Base-by-base conservation (phyloP, 2,113 vertebrate species). In the Reinhardtius hippoglossoides region DNA sequence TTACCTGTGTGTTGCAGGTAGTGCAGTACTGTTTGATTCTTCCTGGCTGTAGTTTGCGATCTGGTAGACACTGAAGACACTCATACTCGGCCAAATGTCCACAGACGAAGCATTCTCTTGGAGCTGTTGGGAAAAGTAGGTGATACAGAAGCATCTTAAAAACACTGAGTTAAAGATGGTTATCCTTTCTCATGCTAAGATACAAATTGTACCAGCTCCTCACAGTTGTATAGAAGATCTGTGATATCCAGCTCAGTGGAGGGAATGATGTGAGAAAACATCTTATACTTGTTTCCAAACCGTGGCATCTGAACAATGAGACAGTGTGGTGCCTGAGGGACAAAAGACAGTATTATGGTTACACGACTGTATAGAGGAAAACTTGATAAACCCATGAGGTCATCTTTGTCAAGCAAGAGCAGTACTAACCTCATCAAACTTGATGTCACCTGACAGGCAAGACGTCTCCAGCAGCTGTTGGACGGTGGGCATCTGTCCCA, bases 251-350 rank as follows among this genome's bases (percentile, higher is more conserved):
- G 89, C 74, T 95, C 93, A 48, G 90, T 90, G 69, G 95, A 94
- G 12, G 95, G 95, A 71, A 95, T 92, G 66, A 96, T 95, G 69
- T 93, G 91, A 52, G 94, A 88, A 76, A 96, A 96, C 94, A 95
- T 95, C 83, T 95, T 96, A 42, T 93, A 96, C 77, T 91, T 91
- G 80, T 94, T 96, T 80, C 95, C 95, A 92, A 94, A 96, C 67
- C 95, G 89, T 31, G 95, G 95, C 95, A 95, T 95, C 80, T 96
- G 95, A 55, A 96, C 78, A 63, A 96, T 94, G 1, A 96, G 90
- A 76, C 94, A 95, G 27, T 90, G 87, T 0, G 95, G 95, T 69
- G 90, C 81, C 95, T 96, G 74, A 46, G 42, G 26, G 21, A 60
- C 37, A 80, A 64, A 72, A 1, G 10, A 9, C 1, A 52, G 66